Percentiles rank a stretch among this genome's conserved stretches.
Evolutionary conservation across 1,140 invertebrate genomes (phyloP).

Genomic region (Marisa cornuarietis): DNA sequence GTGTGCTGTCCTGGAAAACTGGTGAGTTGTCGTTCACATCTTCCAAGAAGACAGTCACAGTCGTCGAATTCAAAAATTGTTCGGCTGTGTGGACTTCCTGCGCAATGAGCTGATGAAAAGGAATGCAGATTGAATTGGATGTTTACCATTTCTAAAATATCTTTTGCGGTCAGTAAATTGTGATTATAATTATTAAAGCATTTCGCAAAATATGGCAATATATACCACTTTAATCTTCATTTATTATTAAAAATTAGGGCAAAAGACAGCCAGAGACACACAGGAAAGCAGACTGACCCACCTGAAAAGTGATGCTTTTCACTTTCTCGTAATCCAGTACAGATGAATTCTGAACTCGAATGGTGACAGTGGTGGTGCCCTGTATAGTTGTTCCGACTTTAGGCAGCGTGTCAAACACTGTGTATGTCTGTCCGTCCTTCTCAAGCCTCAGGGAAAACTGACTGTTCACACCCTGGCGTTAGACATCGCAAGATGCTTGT

Average conservation of each 20-base stretch:
- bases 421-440: constrained; percentile 72
- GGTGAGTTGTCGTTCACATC: constrained; percentile 40
- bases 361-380: constrained; percentile 86
- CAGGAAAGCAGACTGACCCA: not conserved
- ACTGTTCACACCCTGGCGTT: constrained; percentile 84
- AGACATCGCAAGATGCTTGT: not conserved
- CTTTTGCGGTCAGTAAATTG: not conserved
- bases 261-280: not conserved
- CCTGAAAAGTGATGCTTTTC: constrained; percentile 71
- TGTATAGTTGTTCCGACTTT: not conserved
- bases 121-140: not conserved
- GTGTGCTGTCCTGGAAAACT: constrained; percentile 16
- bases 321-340: constrained; percentile 86
- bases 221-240: not conserved
- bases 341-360: constrained; percentile 84
- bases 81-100: constrained; percentile 18
- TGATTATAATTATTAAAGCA: not conserved
- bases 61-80: not conserved
- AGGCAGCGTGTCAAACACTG: constrained; percentile 28
- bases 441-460: constrained; percentile 85
- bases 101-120: constrained; percentile 15
- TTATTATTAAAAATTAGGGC: not conserved
- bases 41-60: constrained; percentile 20
- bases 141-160: not conserved
- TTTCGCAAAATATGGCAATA: not conserved